Percentiles rank a stretch among this genome's conserved stretches.
phyloP scores from a whole-genome alignment of 2,888 invertebrate genomes.

The Sericinus montela region DNA sequence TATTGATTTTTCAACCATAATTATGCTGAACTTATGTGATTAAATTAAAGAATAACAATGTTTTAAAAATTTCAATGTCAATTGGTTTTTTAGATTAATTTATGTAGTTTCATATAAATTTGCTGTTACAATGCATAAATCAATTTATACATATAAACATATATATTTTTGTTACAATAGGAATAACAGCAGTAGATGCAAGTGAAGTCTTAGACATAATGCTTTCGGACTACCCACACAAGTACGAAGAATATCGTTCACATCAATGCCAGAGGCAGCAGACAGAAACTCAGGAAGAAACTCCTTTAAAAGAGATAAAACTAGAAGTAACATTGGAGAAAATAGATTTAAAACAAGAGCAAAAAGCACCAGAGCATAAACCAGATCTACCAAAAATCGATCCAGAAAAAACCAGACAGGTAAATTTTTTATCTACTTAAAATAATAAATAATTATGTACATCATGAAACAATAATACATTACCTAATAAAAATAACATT shows the following conservation, averaged over 20 bases:
- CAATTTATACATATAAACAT: not conserved
- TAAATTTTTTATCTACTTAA: constrained; percentile 22
- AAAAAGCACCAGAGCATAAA: constrained; percentile 42
- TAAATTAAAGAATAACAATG: too few species aligned
- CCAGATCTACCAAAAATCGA: constrained; percentile 52
- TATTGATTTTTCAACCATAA: too few species aligned
- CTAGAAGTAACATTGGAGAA: constrained; percentile 28
- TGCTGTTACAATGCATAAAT: too few species aligned
- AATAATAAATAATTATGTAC: too few species aligned
- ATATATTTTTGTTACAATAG: constrained; percentile 41
- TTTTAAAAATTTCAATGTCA: too few species aligned
- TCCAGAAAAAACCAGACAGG: constrained; percentile 66
- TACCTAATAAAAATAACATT: too few species aligned
- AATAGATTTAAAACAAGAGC: constrained; percentile 41
- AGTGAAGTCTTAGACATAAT: constrained; percentile 97
- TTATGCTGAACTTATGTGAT: too few species aligned
- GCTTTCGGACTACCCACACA: constrained; percentile 96
- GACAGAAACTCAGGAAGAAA: constrained; percentile 29
- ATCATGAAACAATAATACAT: too few species aligned
- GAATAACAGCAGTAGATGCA: constrained; percentile 93
- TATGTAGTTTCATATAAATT: too few species aligned
- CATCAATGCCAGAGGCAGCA: constrained; percentile 80
- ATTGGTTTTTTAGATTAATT: too few species aligned
- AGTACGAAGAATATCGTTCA: constrained; percentile 94
- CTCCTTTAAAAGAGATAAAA: constrained; percentile 25